Conservation (phyloP, 1,140 invertebrate genomes). For the Eumaeus atala region DNA sequence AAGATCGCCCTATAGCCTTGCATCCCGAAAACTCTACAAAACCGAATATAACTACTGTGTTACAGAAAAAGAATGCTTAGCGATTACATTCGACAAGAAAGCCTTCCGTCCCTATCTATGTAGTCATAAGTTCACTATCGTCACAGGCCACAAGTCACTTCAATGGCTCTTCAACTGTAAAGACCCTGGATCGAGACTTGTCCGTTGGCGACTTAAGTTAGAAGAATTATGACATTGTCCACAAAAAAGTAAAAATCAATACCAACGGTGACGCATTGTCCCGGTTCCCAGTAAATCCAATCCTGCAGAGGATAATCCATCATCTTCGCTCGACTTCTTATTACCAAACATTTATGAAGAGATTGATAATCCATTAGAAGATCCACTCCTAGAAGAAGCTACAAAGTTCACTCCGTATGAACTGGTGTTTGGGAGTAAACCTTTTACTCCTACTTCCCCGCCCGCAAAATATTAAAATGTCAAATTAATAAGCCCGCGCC, state of each 20-base stretch:
- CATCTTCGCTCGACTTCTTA: conserved; percentile 28
- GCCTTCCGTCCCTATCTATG: too few species aligned
- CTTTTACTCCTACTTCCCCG: conserved; percentile 12
- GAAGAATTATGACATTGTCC: too few species aligned
- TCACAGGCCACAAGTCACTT: too few species aligned
- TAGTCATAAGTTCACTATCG: too few species aligned
- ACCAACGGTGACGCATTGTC: conserved; percentile 17
- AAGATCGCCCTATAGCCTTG: conserved; percentile 41
- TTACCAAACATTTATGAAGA: too few species aligned
- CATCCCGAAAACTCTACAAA: conserved; percentile 22
- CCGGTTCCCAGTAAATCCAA: conserved; percentile 15
- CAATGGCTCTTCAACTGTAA: conserved; percentile 71
- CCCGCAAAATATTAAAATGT: background rate
- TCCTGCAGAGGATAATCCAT: conserved; percentile 18
- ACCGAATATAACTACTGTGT: conserved; percentile 26
- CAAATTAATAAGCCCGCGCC: background rate
- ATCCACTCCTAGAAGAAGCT: too few species aligned
- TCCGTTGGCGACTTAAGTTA: conserved; percentile 19
- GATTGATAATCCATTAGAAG: too few species aligned
- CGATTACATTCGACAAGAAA: too few species aligned
- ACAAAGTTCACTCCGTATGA: conserved; percentile 38
- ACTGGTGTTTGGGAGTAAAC: conserved; percentile 29
- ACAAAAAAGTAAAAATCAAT: too few species aligned
- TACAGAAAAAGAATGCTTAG: conserved; percentile 31
- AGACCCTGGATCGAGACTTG: conserved; percentile 23